Conservation (phyloP, 2,888 invertebrate species). For the Diaphora mendica region DNA sequence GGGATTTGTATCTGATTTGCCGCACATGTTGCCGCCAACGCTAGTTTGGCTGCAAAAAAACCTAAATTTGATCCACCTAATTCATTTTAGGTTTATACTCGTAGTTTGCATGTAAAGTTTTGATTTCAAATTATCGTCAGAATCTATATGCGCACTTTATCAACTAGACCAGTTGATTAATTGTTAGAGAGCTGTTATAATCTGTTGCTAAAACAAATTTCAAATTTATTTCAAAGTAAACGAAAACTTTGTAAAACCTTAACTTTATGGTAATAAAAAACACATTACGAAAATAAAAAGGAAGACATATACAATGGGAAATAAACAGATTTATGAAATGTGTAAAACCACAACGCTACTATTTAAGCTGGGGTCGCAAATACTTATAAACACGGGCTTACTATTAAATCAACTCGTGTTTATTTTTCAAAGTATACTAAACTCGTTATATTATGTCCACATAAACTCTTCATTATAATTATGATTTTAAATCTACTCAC, state of each 20-base stretch:
- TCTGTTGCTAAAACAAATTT: not conserved
- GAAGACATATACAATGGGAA: no score
- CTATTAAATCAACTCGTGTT: not conserved
- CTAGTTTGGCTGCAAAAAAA: slow-evolving; percentile 6
- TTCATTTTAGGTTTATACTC: slow-evolving; percentile 11
- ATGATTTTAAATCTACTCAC: not conserved
- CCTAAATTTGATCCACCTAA: slow-evolving; percentile 14
- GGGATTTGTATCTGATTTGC: slow-evolving; percentile 19
- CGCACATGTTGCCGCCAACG: slow-evolving; percentile 15
- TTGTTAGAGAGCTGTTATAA: not conserved
- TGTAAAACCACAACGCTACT: not conserved
- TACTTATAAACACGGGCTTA: not conserved
- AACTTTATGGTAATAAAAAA: not conserved
- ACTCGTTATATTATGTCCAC: not conserved
- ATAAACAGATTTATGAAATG: no score
- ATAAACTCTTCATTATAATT: not conserved
- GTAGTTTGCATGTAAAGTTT: not conserved
- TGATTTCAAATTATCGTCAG: not conserved
- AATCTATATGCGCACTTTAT: not conserved
- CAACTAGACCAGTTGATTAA: not conserved
- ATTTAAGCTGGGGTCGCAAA: not conserved
- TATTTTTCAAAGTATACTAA: not conserved
- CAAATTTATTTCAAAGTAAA: no score
- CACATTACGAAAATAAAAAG: no score
- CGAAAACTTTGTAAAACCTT: not conserved